Conservation (phyloP, 2,113 vertebrate genomes). For the Pterocles orientalis region DNA sequence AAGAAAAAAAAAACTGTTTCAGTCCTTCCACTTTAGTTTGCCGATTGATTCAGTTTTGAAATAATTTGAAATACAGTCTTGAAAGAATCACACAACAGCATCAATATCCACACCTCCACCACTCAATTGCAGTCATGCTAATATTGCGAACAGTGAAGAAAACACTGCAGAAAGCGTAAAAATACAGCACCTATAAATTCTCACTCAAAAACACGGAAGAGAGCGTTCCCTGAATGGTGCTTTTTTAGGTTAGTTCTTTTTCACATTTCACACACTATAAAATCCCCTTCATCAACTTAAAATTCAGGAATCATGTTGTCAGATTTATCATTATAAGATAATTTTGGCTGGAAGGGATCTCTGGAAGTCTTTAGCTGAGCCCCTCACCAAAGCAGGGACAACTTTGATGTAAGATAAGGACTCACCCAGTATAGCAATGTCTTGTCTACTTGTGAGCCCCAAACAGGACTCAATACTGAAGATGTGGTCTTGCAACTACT, state of each 20-base stretch:
- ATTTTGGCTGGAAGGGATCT: background rate
- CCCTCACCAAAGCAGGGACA: background rate
- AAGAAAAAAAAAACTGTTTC: background rate
- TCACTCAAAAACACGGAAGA: background rate
- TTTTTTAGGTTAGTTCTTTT: background rate
- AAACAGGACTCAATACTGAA: background rate
- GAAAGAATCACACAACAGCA: background rate
- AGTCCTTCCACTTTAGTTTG: background rate
- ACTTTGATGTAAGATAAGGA: fast-evolving
- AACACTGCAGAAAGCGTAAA: background rate
- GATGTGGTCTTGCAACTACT: background rate
- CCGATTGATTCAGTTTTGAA: background rate
- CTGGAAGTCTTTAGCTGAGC: background rate
- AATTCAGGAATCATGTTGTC: background rate
- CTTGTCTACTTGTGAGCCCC: fast-evolving
- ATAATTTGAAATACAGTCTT: background rate
- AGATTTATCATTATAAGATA: fast-evolving
- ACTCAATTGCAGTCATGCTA: background rate
- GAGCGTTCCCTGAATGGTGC: background rate
- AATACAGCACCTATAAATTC: background rate
- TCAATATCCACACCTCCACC: background rate
- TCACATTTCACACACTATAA: background rate
- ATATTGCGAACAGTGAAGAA: background rate
- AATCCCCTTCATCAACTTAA: background rate
- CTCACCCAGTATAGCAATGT: background rate